Evolutionary conservation across 2,888 invertebrate genomes (phyloP), one percentile per base, ranked within the genome.

Genomic region (Augiades crinisus): DNA sequence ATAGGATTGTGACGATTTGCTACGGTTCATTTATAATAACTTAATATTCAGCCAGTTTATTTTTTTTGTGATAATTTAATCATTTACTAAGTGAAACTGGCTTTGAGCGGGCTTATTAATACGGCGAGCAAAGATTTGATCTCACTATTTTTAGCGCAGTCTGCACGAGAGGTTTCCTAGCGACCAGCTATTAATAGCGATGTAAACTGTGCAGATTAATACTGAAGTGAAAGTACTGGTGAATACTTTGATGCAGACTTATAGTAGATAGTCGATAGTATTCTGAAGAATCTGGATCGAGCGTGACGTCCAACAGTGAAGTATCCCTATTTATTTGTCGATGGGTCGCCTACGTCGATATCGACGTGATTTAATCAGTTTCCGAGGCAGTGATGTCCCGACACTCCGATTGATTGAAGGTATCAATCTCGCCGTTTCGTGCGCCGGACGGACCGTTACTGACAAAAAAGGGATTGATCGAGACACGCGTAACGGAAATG

Each of bases 281-380:
- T 62, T 61, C 57, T 64, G 67, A 70, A 67, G 64, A 65, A 81
- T 82, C 67, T 79, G 75, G 82, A 75, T 65, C 81, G 70, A 68
- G 70, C 78, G 81, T 81, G 82, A 82, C 80, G 72, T 64, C 61
- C 78, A 80, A 81, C 78, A 73, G 82, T 77, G 75, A 74, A 68
- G 71, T 64, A 72, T 70, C 72, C 74, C 80, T 76, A 78, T 78
- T 81, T 76, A 79, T 77, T 78, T 65, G 64, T 64, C 67, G 65
- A 58, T 53, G 57, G 59, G 50, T 64, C 62, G 63, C 53, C 57
- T 60, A 69, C 73, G 78, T 80, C 75, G 75, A 78, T 79, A 77
- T 78, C 81, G 80, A 86, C 82, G 83, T 85, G 85, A 88, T 87
- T 82, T 79, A 87, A 88, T 89, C 87, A 84, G 83, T 76, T 78